Evolutionary conservation across 2,888 invertebrate species (phyloP).

Genomic region (Anthoptus insignis): DNA sequence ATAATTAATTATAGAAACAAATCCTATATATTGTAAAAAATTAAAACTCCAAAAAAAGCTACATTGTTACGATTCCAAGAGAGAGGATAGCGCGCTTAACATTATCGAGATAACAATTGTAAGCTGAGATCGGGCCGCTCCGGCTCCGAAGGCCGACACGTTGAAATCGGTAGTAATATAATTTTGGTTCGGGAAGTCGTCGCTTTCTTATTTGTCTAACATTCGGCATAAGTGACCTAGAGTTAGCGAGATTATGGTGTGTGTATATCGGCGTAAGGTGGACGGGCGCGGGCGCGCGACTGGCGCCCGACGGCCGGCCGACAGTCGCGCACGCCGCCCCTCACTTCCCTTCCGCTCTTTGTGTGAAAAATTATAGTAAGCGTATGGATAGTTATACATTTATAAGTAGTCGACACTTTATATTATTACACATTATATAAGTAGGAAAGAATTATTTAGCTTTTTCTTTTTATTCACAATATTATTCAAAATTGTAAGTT

Average conservation of each 20-base stretch:
- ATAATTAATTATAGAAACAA: conserved; percentile 86
- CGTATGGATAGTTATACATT: conserved; percentile 83
- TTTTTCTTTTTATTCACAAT: conserved; percentile 83
- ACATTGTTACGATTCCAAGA: conserved; percentile 79
- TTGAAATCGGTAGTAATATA: conserved; percentile 56
- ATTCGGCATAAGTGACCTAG: conserved; percentile 76
- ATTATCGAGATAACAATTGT: conserved; percentile 73
- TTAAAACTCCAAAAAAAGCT: conserved; percentile 85
- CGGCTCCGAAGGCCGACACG: conserved; percentile 44
- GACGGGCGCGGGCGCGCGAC: conserved; percentile 48
- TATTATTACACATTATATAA: conserved; percentile 86
- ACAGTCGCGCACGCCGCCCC: conserved; percentile 45
- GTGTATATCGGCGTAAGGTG: conserved; percentile 64
- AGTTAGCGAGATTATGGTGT: conserved; percentile 75
- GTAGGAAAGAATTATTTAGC: conserved; percentile 87
- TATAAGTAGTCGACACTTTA: conserved; percentile 87
- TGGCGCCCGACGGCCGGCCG: conserved; percentile 31
- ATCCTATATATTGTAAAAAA: conserved; percentile 87
- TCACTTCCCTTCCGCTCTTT: conserved; percentile 67
- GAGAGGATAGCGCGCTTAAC: conserved; percentile 72
- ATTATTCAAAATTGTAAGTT: conserved; percentile 87
- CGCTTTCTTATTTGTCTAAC: conserved; percentile 78
- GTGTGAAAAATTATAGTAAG: conserved; percentile 85
- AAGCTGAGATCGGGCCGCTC: conserved; percentile 59
- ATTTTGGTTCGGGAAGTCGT: conserved; percentile 77